Percentiles rank a stretch among this genome's conserved stretches.
These are phyloP conservation scores for Condylostylus longicornis DNA, from an alignment of 1,140 invertebrate genomes.

Conservation along the genomic window DNA sequence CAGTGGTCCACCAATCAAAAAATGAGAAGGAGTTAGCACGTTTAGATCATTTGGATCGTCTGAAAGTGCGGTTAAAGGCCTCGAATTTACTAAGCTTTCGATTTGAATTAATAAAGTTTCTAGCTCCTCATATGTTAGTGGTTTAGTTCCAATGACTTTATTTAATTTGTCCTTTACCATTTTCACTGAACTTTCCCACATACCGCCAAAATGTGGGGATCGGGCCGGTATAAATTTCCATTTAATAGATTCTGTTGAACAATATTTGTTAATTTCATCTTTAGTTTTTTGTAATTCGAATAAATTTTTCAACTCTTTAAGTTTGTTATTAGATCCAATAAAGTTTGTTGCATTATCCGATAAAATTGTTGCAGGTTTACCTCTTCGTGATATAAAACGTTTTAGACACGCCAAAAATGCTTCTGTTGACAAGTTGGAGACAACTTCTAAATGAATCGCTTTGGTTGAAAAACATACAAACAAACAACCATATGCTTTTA, in stretches of 20 bases:
- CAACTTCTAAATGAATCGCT: constrained; percentile 32
- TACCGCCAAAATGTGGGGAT: constrained; percentile 18
- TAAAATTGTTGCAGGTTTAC: constrained; percentile 13
- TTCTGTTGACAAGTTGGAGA: constrained; percentile 21
- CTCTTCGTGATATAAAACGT: constrained; percentile 23
- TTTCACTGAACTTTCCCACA: constrained; percentile 19
- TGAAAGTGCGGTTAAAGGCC: constrained; percentile 13
- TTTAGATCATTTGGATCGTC: constrained; percentile 13
- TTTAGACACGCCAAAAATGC: constrained; percentile 21
- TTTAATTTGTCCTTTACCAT: too few species aligned
- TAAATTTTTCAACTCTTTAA: constrained; percentile 5
- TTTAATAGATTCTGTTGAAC: constrained; percentile 9
- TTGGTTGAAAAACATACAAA: constrained; percentile 32
- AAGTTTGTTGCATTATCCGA: constrained; percentile 19
- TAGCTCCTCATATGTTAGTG: constrained; percentile 13
- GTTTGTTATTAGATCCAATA: constrained; percentile 9
- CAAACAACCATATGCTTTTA: constrained; percentile 29
- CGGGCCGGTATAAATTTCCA: constrained; percentile 16
- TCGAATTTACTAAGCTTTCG: constrained; percentile 16
- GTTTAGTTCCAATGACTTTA: too few species aligned
- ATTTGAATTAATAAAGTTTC: constrained; percentile 9
- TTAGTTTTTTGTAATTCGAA: not conserved
- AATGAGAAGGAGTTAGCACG: constrained; percentile 23
- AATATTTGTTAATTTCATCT: not conserved
- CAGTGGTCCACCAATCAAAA: constrained; percentile 19